phyloP scores from a whole-genome alignment of 2,888 invertebrate species.

The Acrobeloides nanus region DNA sequence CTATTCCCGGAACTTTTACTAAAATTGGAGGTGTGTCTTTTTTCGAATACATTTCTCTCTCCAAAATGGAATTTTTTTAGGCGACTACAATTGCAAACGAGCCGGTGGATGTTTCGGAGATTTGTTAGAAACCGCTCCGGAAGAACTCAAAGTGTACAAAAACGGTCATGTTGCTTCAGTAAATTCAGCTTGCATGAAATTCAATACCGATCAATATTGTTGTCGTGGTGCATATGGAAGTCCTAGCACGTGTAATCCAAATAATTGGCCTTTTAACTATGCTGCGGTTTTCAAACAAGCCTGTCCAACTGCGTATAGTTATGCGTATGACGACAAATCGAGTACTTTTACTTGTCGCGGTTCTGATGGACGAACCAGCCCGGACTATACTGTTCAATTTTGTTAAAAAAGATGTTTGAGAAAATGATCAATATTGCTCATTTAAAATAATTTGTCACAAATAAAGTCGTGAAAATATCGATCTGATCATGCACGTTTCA shows the following conservation, averaged over 20 bases:
- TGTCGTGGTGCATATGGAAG: slow-evolving; percentile 56
- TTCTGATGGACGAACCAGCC: slow-evolving; percentile 6
- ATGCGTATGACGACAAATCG: slow-evolving; percentile 59
- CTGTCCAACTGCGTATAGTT: slow-evolving; percentile 60
- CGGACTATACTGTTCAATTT: slow-evolving; percentile 22
- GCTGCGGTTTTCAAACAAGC: slow-evolving; percentile 56
- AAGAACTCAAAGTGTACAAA: slow-evolving; percentile 7
- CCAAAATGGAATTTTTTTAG: neutral
- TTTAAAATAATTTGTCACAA: too few relatives aligned
- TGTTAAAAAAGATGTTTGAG: too few relatives aligned
- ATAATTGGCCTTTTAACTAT: slow-evolving; percentile 54
- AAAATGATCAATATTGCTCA: too few relatives aligned
- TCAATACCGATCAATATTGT: slow-evolving; percentile 58
- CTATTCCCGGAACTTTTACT: slow-evolving; percentile 14
- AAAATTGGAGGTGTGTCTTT: too few relatives aligned
- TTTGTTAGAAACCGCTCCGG: slow-evolving; percentile 1
- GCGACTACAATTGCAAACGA: slow-evolving; percentile 8
- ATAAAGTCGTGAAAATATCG: too few relatives aligned
- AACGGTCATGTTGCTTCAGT: slow-evolving; percentile 52
- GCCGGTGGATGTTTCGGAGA: slow-evolving; percentile 16
- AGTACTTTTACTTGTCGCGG: slow-evolving; percentile 58
- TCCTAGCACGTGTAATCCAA: slow-evolving; percentile 56
- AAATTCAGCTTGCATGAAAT: slow-evolving; percentile 58
- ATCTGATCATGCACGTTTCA: too few relatives aligned
- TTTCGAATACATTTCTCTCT: too few relatives aligned